Evolutionary conservation across 2,113 vertebrate species (phyloP).

Genomic region (Himantopus leucocephalus): DNA sequence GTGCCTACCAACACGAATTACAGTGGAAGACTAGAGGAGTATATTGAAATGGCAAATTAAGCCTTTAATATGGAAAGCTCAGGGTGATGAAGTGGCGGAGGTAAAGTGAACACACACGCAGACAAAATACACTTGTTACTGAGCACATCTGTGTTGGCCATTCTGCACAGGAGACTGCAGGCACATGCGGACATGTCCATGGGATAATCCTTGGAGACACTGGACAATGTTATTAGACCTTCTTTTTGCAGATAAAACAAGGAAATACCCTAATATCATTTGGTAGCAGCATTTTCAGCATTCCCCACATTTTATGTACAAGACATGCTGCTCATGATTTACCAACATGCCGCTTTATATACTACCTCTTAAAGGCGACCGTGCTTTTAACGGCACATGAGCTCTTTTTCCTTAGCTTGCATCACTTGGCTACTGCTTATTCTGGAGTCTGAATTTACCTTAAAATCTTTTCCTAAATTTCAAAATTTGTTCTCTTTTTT

Average conservation of each 20-base stretch:
- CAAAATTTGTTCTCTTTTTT: not conserved
- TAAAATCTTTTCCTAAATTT: not conserved
- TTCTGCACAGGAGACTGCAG: not conserved
- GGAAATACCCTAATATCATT: not conserved
- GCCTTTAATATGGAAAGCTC: not conserved
- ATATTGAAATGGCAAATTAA: not conserved
- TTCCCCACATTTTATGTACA: not conserved
- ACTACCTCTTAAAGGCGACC: not conserved
- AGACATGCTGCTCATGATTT: not conserved
- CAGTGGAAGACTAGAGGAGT: slow-evolving; percentile 17
- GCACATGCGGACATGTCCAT: rapidly evolving
- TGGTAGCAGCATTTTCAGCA: not conserved
- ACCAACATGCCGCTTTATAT: not conserved
- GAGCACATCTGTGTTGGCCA: not conserved
- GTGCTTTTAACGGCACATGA: not conserved
- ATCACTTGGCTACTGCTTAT: not conserved
- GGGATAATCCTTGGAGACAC: not conserved
- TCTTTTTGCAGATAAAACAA: not conserved
- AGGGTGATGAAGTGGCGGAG: not conserved
- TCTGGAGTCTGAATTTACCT: not conserved
- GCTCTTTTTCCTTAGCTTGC: not conserved
- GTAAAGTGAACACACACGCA: not conserved
- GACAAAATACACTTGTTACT: rapidly evolving
- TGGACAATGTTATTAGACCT: not conserved
- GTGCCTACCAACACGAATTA: not conserved